phyloP scores from a whole-genome alignment of 2,797 vertebrate species.

The Typhlichthys eigenmanni region DNA sequence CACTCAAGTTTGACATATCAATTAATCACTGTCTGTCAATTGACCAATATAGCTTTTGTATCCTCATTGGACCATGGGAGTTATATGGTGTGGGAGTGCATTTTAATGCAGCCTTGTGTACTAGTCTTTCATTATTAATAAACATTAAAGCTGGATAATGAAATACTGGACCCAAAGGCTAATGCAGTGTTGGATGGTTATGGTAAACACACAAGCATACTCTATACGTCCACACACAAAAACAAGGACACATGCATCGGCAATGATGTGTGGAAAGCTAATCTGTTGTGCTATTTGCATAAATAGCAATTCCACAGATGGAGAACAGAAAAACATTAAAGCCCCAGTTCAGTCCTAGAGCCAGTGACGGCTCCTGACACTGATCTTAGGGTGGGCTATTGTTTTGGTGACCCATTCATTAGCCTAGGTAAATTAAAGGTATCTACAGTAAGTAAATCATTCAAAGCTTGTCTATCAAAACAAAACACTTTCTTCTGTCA shows the following conservation, averaged over 20 bases:
- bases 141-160: constrained; percentile 56
- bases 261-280: not conserved
- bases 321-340: too few species aligned
- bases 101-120: constrained; percentile 42
- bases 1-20: constrained; percentile 58
- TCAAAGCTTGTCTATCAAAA: too few species aligned
- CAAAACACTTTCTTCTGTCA: too few species aligned
- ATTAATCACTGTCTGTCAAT: constrained; percentile 72
- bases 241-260: not conserved
- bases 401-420: too few species aligned
- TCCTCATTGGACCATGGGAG: constrained; percentile 46
- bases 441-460: too few species aligned
- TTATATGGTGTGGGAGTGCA: constrained; percentile 20
- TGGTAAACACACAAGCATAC: constrained; percentile 1
- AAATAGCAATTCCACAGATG: too few species aligned
- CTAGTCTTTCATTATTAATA: constrained; percentile 51
- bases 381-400: too few species aligned
- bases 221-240: not conserved
- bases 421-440: too few species aligned
- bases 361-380: too few species aligned
- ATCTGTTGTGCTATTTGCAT: too few species aligned
- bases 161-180: constrained; percentile 29
- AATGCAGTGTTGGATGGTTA: constrained; percentile 27
- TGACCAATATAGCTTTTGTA: constrained; percentile 54
- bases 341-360: too few species aligned